These are phyloP conservation scores for Neodiprion pinetum DNA, from an alignment of 1,140 invertebrate species.

Conservation along the genomic window DNA sequence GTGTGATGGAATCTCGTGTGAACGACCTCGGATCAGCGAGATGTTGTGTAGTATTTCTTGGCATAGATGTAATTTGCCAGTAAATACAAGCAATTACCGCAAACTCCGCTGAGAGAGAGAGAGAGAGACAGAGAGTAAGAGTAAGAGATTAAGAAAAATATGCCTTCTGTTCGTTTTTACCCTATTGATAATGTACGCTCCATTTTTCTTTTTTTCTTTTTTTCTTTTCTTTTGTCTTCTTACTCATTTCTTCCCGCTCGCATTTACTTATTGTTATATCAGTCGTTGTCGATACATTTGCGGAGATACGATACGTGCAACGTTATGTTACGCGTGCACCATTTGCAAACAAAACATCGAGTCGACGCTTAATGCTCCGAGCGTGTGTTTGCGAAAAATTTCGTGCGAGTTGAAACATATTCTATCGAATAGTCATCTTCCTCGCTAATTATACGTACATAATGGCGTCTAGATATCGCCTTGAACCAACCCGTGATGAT, in stretches of 20 bases:
- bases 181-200: too few relatives aligned
- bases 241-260: neutral
- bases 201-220: neutral
- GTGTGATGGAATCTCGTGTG: constrained; percentile 3
- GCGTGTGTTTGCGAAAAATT: neutral
- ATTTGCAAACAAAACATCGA: neutral
- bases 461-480: neutral
- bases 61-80: neutral
- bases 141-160: too few relatives aligned
- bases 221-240: neutral
- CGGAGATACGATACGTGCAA: neutral
- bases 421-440: too few relatives aligned
- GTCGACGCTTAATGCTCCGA: neutral
- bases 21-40: constrained; percentile 1
- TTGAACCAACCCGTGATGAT: too few relatives aligned
- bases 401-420: too few relatives aligned
- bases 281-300: neutral
- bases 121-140: too few relatives aligned
- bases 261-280: neutral
- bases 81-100: neutral
- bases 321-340: neutral
- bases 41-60: neutral
- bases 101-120: too few relatives aligned
- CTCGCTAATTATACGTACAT: neutral
- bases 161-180: too few relatives aligned